phyloP scores from a whole-genome alignment of 1,140 invertebrate genomes.

The Phortica variegata region DNA sequence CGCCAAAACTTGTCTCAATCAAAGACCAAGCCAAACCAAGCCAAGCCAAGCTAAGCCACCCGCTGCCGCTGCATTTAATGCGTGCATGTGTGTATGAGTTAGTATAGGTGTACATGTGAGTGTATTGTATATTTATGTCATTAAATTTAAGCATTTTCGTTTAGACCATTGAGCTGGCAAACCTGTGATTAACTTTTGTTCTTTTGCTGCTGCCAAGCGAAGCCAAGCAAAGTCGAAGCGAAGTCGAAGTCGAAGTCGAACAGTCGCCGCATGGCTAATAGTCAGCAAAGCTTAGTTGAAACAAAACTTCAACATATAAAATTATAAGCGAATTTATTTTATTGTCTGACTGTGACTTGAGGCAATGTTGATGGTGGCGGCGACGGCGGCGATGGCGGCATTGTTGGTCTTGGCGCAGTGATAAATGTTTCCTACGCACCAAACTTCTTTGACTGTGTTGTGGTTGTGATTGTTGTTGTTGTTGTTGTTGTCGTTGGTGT shows the following conservation, averaged over 20 bases:
- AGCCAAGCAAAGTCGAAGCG: too few relatives aligned
- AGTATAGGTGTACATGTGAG: too few relatives aligned
- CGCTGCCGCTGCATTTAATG: too few relatives aligned
- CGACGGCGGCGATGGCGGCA: too few relatives aligned
- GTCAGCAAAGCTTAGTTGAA: too few relatives aligned
- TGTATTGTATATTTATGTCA: constrained; percentile 57
- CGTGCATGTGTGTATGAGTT: too few relatives aligned
- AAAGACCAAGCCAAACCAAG: too few relatives aligned
- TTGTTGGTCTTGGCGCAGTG: constrained; percentile 32
- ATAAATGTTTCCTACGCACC: constrained; percentile 56
- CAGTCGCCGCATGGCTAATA: constrained; percentile 45
- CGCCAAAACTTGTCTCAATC: too few relatives aligned
- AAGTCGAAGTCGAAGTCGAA: too few relatives aligned
- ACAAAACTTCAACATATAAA: too few relatives aligned
- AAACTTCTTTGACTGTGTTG: too few relatives aligned
- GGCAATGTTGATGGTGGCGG: constrained; percentile 5
- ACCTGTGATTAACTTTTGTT: constrained; percentile 48
- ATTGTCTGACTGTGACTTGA: constrained; percentile 27
- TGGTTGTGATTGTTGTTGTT: constrained; percentile 2
- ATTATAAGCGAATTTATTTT: constrained; percentile 54
- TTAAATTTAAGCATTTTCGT: constrained; percentile 58
- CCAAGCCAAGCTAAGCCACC: too few relatives aligned
- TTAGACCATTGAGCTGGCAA: constrained; percentile 54
- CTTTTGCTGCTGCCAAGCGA: constrained; percentile 13
- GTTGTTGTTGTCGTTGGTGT: not conserved